Evolutionary conservation across 2,888 invertebrate species (phyloP), one percentile per base, ranked within the genome.

Genomic region (Pocota personata): DNA sequence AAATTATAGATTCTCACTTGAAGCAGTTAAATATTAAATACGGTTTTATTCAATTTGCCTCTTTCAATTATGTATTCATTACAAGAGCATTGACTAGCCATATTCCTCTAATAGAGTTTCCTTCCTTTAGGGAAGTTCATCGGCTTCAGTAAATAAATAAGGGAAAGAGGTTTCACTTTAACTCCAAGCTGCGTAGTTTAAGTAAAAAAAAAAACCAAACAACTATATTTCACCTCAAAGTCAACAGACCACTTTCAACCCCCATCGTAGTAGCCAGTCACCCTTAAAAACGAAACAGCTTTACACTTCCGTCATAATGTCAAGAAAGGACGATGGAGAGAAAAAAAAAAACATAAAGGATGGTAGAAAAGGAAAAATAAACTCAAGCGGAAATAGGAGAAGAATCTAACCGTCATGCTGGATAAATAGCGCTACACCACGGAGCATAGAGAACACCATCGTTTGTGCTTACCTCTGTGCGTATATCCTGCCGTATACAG

Each of bases 301-400:
- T 72, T 72, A 60, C 72, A 37, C 72, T 72, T 72, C 72, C 72
- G 72, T 37, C 72, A 50, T 60, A 60, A 50, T 60, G 72, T 60
- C 60, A 60, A 16, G 37, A 35, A 24, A 16, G 46, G 48, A 50
- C 12, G 32, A 37, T 19, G 40, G 8, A 60, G 8, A 2, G 3
- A 43, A 6, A 10, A 24, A 62, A 40, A 19, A 35, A 6, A 27
- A 14, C 1, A 27, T 1, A 40, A 27, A 60, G 24, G 6, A 14
- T 27, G 10, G 40, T 14, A 7, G 8, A 40, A 46, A 21, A 7
- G 30, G 46, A 16, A 40, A 40, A 40, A 37, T 12, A 37, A 37
- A n/a, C n/a, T n/a, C n/a, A n/a, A n/a, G n/a, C n/a, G n/a, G n/a
- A n/a, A n/a, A n/a, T n/a, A n/a, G n/a, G n/a, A n/a, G n/a, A n/a